These are phyloP conservation scores for Oligia strigilis DNA, from an alignment of 2,888 invertebrate genomes.

Conservation along the genomic window DNA sequence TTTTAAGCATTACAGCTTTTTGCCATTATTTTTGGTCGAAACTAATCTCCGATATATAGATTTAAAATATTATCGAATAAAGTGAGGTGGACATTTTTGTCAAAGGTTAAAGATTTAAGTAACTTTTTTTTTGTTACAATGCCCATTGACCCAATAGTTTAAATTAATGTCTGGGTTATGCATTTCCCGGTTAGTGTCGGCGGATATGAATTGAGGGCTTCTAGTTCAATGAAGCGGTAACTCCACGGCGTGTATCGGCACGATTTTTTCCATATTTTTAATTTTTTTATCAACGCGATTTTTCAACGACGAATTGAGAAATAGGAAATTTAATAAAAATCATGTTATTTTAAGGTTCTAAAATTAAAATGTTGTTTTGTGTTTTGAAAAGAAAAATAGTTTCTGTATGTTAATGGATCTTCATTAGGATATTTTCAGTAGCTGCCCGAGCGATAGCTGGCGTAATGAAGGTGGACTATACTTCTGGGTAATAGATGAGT, in stretches of 20 bases:
- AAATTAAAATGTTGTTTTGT: neutral
- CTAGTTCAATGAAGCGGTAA: constrained; percentile 59
- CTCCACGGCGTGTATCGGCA: constrained; percentile 49
- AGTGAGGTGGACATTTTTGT: no score
- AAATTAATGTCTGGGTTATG: no score
- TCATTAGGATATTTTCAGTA: neutral
- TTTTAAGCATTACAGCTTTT: no score
- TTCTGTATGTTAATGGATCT: neutral
- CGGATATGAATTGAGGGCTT: constrained; percentile 63
- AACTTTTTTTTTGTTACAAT: no score
- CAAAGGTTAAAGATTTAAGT: no score
- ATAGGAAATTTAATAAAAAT: neutral
- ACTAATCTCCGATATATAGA: no score
- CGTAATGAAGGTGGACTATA: neutral
- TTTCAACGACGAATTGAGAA: neutral
- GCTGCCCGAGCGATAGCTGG: neutral
- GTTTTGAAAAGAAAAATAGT: neutral
- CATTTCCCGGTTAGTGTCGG: constrained; percentile 40
- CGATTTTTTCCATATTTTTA: constrained; percentile 37
- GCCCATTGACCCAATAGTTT: no score
- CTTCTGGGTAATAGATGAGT: neutral
- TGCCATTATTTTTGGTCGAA: no score
- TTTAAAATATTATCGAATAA: no score
- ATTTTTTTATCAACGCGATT: neutral
- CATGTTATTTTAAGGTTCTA: neutral